Base-by-base conservation (phyloP, 2,797 vertebrate genomes). In the Bothrops alternatus region DNA sequence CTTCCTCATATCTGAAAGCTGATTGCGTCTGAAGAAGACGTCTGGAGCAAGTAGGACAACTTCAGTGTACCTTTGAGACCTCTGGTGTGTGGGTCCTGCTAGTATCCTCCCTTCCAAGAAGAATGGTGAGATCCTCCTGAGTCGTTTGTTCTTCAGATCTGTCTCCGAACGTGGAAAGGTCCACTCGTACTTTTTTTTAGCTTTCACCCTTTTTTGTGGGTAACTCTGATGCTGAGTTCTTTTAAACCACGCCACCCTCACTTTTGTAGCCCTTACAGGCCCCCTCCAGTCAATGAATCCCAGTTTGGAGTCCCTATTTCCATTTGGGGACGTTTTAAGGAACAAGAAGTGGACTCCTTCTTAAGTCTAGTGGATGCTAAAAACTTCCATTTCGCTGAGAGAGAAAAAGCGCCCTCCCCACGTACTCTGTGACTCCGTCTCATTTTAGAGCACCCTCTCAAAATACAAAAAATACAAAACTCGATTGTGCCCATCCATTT, bases 361-460 rank as follows among this genome's bases (percentile, higher is more conserved):
- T 37, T 6, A 32, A 50, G 60, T 42, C 12, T 65, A 82, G n/a
- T 32, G 37, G 50, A 61, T 56, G 23, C 50, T 37, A 13, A 11
- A 13, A 57, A 14, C 12, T 23, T 60, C 6, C 50, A 6, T 65
- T 55, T 47, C 26, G 37, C 6, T 42, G 85, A 57, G 65, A 5
- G 6, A 4, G 7, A n/a, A 3, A 0, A 56, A 2, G 0, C 13
- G 13, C n/a, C 1, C 12, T 6, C 8, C 20, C 8, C 85, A 16
- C 26, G 1, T 25, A 42, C 37, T 23, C 37, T 47, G 37, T 42
- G 20, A 18, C 18, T 32, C 6, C 85, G 1, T 18, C 47, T 25
- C 20, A 28, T 25, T 56, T 82, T 82, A 47, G 73, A 82, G 20
- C 11, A 25, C 37, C 37, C 10, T 23, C 73, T 25, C 37, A 82